Conservation (phyloP, 1,140 invertebrate species). For the Lepidurus couesii region DNA sequence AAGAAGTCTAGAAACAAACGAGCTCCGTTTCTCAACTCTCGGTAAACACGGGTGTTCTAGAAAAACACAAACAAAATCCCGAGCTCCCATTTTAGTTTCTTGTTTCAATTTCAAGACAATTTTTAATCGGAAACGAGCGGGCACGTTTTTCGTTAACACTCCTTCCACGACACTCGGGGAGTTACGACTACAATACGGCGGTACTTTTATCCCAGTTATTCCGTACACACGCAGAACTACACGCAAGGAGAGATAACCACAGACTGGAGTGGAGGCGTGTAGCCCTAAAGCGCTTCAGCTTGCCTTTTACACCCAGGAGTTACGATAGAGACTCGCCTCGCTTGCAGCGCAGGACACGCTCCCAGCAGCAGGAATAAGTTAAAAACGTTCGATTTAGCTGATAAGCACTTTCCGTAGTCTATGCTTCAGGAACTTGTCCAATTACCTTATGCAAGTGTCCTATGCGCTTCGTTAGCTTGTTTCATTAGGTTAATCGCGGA, state of each 20-base stretch:
- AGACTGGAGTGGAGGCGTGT: background rate
- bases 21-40: background rate
- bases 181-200: too few species aligned
- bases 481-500: too few species aligned
- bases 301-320: background rate
- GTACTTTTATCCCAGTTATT: too few species aligned
- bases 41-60: background rate
- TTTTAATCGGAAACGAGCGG: too few species aligned
- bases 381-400: background rate
- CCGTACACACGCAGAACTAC: background rate
- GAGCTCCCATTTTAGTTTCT: background rate
- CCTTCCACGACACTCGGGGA: too few species aligned
- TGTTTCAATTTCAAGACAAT: too few species aligned
- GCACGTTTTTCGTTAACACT: too few species aligned
- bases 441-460: background rate
- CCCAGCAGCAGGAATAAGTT: background rate
- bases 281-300: conserved; percentile 6
- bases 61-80: background rate
- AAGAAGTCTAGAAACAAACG: background rate
- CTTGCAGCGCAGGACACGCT: background rate
- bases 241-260: background rate
- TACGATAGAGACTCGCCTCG: too few species aligned
- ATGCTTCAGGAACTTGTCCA: background rate
- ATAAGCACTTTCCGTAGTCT: background rate
- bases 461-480: too few species aligned